Conservation (phyloP, 2,113 vertebrate species). For the Gyps fulvus region DNA sequence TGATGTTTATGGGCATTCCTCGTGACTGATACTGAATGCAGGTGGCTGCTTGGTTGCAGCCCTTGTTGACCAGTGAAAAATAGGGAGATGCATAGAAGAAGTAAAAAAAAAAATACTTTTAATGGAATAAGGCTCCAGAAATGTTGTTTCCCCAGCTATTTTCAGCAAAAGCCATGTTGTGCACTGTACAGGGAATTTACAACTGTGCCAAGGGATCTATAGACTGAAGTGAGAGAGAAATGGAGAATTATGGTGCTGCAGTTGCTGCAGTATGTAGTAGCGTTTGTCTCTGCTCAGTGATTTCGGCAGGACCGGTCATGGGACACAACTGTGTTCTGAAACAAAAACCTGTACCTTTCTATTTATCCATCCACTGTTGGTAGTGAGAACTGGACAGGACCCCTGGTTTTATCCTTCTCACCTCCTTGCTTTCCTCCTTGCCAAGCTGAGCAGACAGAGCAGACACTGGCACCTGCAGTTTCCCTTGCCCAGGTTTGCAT, state of each 20-base stretch:
- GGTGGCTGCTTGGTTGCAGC: background rate
- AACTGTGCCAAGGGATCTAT: background rate
- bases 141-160: background rate
- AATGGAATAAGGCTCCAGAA: background rate
- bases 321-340: background rate
- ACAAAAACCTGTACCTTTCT: background rate
- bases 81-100: background rate
- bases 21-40: background rate
- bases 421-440: background rate
- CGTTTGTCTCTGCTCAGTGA: background rate
- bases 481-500: background rate
- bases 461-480: background rate
- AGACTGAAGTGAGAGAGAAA: background rate
- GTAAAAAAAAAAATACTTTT: background rate
- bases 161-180: background rate
- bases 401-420: background rate
- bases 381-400: background rate
- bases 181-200: background rate
- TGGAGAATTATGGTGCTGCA: background rate
- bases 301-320: background rate
- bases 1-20: background rate
- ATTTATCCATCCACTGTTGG: background rate
- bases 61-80: background rate
- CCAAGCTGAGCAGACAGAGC: background rate
- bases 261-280: background rate